Base-by-base conservation (phyloP, 2,797 vertebrate species). In the Myripristis murdjan region DNA sequence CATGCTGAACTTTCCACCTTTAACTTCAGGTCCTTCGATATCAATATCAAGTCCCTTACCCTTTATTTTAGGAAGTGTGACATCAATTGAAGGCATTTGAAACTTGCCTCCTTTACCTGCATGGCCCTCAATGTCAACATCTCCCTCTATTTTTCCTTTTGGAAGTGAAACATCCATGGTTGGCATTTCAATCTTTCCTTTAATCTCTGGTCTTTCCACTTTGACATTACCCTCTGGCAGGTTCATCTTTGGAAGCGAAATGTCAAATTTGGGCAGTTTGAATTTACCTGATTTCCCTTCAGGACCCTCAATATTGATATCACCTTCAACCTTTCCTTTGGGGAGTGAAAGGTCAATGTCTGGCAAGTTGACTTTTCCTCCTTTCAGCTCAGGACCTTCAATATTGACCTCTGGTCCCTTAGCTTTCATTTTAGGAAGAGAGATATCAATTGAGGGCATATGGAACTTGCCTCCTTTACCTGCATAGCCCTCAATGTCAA, bases 401-500 rank as follows among this genome's bases (percentile, higher is more conserved):
- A 92, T 1, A 23, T 89, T 81, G 2, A 89, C 14, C 1, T 86
- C 77, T n/a, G n/a, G n/a, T 0, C 75, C 71, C 1, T 91, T 75
- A 7, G 23, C 31, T 22, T 84, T 86, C 64, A 65, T 72, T 69
- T 87, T 84, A 0, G 87, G 83, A 41, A 90, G 26, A 6, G 79
- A 71, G 6, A 91, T 52, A 28, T 89, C 82, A 43, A 91, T 10
- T 11, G 28, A 53, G 15, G 77, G 79, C 31, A 77, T 48, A 1
- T 69, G 26, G 2, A 81, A 47, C 7, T 57, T 76, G 26, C 49
- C 59, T 10, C 37, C 54, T 12, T 74, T 82, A 1, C 69, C 2
- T 4, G 70, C 57, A n/a, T 88, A 87, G 6, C 93, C 83, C 5
- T 85, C 73, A 1, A 94, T 43, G 5, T 92, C 91, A 0, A 91